phyloP scores from a whole-genome alignment of 2,797 vertebrate species.

The Rhodeus uyekii region DNA sequence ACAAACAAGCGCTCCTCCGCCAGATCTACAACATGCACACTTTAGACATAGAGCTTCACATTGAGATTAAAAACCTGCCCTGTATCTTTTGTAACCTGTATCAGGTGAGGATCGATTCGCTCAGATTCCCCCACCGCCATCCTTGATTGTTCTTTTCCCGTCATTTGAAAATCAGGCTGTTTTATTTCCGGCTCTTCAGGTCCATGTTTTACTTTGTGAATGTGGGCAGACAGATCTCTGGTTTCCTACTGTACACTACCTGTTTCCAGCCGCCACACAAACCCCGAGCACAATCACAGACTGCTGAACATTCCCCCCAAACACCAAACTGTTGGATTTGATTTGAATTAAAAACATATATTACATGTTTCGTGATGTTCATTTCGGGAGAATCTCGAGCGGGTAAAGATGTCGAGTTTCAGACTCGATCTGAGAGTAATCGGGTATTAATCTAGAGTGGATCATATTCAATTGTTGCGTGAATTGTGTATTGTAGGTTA shows the following conservation, averaged over 20 bases:
- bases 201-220: conserved; percentile 60
- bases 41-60: conserved; percentile 13
- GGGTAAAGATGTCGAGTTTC: neutral
- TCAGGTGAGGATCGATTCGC: conserved; percentile 73
- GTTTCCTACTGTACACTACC: conserved; percentile 76
- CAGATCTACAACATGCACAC: conserved; percentile 15
- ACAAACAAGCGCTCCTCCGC: conserved; percentile 8
- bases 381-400: neutral
- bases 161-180: conserved; percentile 76
- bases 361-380: neutral
- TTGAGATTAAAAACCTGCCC: conserved; percentile 4
- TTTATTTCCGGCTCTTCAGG: conserved; percentile 68
- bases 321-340: conserved; percentile 45
- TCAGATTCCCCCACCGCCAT: conserved; percentile 51
- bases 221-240: conserved; percentile 51
- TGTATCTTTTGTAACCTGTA: conserved; percentile 79
- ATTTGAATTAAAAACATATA: conserved; percentile 58
- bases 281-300: conserved; percentile 71
- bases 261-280: conserved; percentile 69
- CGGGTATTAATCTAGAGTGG: neutral
- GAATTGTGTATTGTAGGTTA: neutral
- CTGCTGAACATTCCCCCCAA: conserved; percentile 48
- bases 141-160: conserved; percentile 71
- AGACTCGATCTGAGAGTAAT: neutral
- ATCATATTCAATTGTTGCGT: neutral